Percentiles rank a stretch among this genome's conserved stretches.
Evolutionary conservation across 2,888 invertebrate species (phyloP).

Genomic region (Lumbricus terrestris): DNA sequence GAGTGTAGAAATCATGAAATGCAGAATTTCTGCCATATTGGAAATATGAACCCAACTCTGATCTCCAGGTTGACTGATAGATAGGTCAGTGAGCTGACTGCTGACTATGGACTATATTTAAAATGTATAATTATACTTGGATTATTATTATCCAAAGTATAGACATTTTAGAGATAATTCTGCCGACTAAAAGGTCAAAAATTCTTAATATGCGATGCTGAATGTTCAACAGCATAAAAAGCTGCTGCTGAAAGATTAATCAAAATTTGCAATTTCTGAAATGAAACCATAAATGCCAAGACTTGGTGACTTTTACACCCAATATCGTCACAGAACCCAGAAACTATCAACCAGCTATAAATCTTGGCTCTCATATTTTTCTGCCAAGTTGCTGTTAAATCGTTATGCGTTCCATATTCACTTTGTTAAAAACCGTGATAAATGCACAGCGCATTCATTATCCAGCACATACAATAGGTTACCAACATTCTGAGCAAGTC

Average conservation of each 20-base stretch:
- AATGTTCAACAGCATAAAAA: neutral
- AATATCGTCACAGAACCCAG: neutral
- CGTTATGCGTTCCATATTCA: neutral
- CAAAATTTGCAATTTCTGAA: neutral
- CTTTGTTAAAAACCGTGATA: neutral
- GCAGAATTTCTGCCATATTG: too few species aligned
- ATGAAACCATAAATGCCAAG: neutral
- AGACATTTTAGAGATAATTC: neutral
- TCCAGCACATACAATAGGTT: neutral
- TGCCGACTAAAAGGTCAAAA: neutral
- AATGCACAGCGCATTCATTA: neutral
- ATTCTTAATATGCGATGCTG: neutral
- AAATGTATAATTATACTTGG: too few species aligned
- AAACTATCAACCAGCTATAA: neutral
- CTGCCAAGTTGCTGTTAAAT: constrained; percentile 3
- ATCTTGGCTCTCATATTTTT: neutral
- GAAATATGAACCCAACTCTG: too few species aligned
- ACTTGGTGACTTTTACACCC: neutral
- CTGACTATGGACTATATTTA: too few species aligned
- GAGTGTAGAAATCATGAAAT: too few species aligned
- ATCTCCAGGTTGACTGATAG: too few species aligned
- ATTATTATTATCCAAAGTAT: too few species aligned
- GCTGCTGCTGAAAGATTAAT: neutral
- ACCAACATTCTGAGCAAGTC: neutral
- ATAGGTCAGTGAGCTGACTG: too few species aligned